phyloP scores from a whole-genome alignment of 2,888 invertebrate species.

The Spilarctia lutea region DNA sequence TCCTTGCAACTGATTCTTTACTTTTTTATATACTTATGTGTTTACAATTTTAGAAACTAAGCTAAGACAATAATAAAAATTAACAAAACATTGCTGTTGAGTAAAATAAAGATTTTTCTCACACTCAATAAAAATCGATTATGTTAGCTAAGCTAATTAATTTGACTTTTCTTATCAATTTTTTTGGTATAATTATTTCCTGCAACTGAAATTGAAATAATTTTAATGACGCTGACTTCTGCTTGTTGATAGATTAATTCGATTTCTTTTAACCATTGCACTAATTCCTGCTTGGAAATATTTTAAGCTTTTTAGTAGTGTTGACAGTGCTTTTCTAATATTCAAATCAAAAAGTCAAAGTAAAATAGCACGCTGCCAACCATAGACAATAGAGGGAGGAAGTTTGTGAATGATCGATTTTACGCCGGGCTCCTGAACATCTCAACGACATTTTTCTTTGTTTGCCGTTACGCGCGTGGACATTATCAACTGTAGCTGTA shows the following conservation, averaged over 20 bases:
- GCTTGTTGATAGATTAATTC: not conserved
- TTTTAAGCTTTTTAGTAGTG: conserved; percentile 15
- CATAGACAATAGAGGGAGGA: conserved; percentile 81
- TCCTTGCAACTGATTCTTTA: too few relatives aligned
- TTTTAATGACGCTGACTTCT: not conserved
- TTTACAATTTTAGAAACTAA: too few relatives aligned
- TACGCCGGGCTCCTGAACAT: conserved; percentile 82
- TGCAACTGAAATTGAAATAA: not conserved
- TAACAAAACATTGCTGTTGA: too few relatives aligned
- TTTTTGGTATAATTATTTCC: not conserved
- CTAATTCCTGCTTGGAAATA: conserved; percentile 3
- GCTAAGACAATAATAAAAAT: too few relatives aligned
- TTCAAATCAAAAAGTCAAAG: conserved; percentile 58
- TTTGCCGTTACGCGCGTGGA: conserved; percentile 81
- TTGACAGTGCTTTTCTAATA: conserved; percentile 19
- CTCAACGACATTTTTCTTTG: conserved; percentile 86
- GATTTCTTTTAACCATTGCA: not conserved
- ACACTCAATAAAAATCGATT: too few relatives aligned
- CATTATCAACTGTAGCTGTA: conserved; percentile 68
- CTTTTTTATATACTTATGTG: too few relatives aligned
- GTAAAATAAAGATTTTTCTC: too few relatives aligned
- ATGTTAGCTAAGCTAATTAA: too few relatives aligned
- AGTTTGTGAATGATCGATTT: conserved; percentile 86
- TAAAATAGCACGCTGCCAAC: conserved; percentile 77
- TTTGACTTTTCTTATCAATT: too few relatives aligned